These are phyloP conservation scores for Odocoileus hemionus DNA, from an alignment of 2,113 vertebrate species.

Conservation along the genomic window DNA sequence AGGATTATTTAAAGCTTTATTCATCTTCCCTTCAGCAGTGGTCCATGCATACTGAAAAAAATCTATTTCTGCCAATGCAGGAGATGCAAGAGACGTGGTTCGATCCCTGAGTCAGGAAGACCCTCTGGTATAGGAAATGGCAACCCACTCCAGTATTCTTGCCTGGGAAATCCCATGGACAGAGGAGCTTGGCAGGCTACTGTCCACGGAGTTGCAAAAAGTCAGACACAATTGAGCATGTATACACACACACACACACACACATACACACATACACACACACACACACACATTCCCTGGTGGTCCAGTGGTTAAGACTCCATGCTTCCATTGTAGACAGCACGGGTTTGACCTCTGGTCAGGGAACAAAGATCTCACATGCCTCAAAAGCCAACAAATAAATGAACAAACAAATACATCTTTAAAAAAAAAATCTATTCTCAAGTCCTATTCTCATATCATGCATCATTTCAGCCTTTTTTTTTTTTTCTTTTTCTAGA, in stretches of 20 bases:
- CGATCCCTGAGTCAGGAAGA: not conserved
- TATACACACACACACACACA: not conserved
- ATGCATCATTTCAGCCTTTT: conserved; percentile 36
- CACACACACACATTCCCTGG: not conserved
- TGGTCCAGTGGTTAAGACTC: not conserved
- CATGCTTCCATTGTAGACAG: not conserved
- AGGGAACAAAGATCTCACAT: not conserved
- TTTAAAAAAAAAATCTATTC: not conserved
- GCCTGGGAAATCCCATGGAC: not conserved
- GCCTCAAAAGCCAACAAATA: not conserved
- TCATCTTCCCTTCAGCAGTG: not conserved
- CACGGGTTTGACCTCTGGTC: not conserved
- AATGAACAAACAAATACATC: not conserved
- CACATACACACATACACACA: not conserved
- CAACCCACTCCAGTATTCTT: not conserved
- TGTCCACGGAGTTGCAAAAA: not conserved
- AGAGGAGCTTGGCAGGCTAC: not conserved
- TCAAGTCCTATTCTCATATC: conserved; percentile 17
- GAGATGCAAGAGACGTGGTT: not conserved
- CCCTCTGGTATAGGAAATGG: not conserved
- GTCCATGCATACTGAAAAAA: not conserved
- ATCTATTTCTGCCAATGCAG: not conserved
- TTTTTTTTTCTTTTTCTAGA: not conserved
- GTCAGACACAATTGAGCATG: not conserved
- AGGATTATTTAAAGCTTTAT: not conserved